Percentiles rank a stretch among this genome's conserved stretches.
Evolutionary conservation across 1,140 invertebrate species (phyloP).

Genomic region (Proales similis): DNA sequence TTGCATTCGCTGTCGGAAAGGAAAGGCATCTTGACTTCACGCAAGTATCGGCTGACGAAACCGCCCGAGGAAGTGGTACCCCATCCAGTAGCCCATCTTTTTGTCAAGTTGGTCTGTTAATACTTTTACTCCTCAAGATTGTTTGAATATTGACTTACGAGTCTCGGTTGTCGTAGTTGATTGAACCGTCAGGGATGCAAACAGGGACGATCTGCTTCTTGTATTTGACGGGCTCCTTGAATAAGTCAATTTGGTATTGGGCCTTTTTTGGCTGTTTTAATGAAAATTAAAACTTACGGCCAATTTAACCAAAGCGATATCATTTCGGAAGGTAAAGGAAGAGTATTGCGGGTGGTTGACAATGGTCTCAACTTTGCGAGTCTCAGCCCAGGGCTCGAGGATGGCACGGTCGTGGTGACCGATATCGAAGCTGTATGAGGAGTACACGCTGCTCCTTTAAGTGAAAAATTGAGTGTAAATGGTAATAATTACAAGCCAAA

Average conservation of each 20-base stretch:
- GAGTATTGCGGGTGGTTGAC: slow-evolving; percentile 3
- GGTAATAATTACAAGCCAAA: too few species aligned
- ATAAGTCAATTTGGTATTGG: neutral
- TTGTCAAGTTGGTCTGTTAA: too few species aligned
- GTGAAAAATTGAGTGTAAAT: too few species aligned
- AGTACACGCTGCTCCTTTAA: neutral
- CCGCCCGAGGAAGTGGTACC: slow-evolving; percentile 14
- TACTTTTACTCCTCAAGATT: too few species aligned
- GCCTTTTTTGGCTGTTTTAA: too few species aligned
- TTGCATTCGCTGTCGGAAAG: slow-evolving; percentile 3
- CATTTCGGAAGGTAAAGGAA: slow-evolving; percentile 18
- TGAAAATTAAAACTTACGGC: neutral
- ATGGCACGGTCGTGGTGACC: slow-evolving; percentile 9
- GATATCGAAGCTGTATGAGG: slow-evolving; percentile 8
- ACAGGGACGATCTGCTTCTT: slow-evolving; percentile 2
- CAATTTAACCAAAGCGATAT: slow-evolving; percentile 37
- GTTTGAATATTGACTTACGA: too few species aligned
- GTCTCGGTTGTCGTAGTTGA: neutral
- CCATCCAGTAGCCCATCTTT: slow-evolving; percentile 37
- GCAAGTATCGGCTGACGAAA: slow-evolving; percentile 15
- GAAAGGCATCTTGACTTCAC: slow-evolving; percentile 28
- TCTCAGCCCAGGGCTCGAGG: slow-evolving; percentile 12
- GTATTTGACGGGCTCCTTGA: slow-evolving; percentile 3
- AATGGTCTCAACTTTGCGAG: slow-evolving; percentile 4
- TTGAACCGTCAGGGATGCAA: neutral